phyloP scores from a whole-genome alignment of 2,113 vertebrate genomes.

The Mionectes macconnelli region DNA sequence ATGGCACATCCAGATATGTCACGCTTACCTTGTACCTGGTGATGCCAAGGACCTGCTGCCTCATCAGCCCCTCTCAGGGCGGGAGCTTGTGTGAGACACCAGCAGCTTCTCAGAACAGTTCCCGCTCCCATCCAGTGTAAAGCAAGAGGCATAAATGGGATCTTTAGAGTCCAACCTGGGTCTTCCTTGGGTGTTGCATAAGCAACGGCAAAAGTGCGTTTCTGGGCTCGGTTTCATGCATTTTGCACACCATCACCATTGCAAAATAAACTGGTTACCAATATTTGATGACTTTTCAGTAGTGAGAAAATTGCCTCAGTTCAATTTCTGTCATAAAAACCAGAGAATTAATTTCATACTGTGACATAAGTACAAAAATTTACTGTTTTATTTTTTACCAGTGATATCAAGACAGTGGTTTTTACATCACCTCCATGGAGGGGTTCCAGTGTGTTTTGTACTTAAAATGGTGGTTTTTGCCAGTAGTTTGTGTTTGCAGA shows the following conservation, averaged over 20 bases:
- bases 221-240: neutral
- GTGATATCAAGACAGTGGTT: neutral
- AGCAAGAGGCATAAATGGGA: neutral
- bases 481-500: neutral
- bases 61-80: rapidly evolving
- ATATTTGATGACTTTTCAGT: neutral
- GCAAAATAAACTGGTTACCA: neutral
- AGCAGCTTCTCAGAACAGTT: neutral
- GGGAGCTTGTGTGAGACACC: neutral
- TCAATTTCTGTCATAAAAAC: neutral
- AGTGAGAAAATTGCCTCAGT: neutral
- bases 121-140: neutral
- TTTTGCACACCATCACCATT: neutral
- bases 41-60: neutral
- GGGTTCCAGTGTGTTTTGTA: neutral
- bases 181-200: rapidly evolving
- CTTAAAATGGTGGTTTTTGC: neutral
- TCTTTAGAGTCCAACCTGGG: neutral
- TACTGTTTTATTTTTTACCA: neutral
- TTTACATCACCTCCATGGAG: neutral
- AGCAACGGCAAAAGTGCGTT: neutral
- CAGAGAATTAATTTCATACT: neutral
- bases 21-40: rapidly evolving
- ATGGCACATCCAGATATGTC: too few species aligned
- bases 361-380: neutral